phyloP scores from a whole-genome alignment of 2,888 invertebrate genomes.

The Sinopyrophorus schimmeli region DNA sequence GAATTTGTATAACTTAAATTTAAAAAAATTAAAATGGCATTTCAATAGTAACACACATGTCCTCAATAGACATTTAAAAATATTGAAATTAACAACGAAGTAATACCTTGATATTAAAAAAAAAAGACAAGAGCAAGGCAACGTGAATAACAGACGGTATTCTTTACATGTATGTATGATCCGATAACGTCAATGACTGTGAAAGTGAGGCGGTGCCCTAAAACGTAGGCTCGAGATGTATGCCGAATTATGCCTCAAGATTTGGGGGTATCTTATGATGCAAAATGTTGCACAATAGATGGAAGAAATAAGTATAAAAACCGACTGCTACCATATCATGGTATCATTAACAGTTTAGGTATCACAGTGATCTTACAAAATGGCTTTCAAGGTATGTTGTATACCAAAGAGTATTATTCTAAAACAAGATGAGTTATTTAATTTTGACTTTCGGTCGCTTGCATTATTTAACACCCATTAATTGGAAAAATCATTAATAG shows the following conservation, averaged over 20 bases:
- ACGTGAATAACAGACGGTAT: constrained; percentile 1
- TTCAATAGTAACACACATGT: too few relatives aligned
- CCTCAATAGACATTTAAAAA: neutral
- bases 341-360: constrained; percentile 15
- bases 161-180: constrained; percentile 13
- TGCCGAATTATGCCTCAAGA: constrained; percentile 24
- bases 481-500: neutral
- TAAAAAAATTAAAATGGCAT: too few relatives aligned
- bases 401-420: neutral
- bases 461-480: too few relatives aligned
- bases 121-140: constrained; percentile 16
- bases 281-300: constrained; percentile 25
- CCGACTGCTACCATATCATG: constrained; percentile 6
- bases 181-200: constrained; percentile 17
- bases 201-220: constrained; percentile 27
- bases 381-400: constrained; percentile 29
- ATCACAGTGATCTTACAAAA: constrained; percentile 16
- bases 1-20: too few relatives aligned
- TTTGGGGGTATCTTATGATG: constrained; percentile 26
- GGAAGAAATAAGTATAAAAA: constrained; percentile 20
- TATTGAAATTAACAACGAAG: constrained; percentile 1
- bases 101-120: constrained; percentile 7
- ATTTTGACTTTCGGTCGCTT: neutral
- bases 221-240: constrained; percentile 19
- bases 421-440: neutral